A percentile compares a stretch with the other conserved stretches of the same genome.
phyloP scores from a whole-genome alignment of 2,113 vertebrate species.

The Oxyura jamaicensis region DNA sequence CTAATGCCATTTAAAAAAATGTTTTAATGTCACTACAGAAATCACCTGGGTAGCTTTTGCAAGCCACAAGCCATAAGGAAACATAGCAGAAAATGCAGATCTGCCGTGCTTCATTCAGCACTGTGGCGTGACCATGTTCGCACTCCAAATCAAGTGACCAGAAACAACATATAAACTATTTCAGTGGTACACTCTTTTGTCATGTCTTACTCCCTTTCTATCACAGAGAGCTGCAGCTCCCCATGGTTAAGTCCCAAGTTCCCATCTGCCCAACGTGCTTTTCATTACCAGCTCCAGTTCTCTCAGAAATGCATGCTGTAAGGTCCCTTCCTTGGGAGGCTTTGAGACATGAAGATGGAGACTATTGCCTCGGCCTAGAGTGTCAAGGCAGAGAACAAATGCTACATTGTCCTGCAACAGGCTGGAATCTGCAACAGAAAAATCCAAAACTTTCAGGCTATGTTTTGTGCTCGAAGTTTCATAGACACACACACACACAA shows the following conservation, averaged over 20 bases:
- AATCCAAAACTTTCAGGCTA: neutral
- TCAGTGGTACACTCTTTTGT: neutral
- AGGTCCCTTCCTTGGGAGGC: slow-evolving; percentile 93
- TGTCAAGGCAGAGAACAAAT: slow-evolving; percentile 96
- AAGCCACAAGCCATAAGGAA: neutral
- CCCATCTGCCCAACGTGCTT: neutral
- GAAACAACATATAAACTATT: neutral
- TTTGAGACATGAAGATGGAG: slow-evolving; percentile 96
- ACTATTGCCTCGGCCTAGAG: slow-evolving; percentile 86
- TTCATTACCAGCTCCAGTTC: slow-evolving; percentile 89
- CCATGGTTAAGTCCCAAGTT: neutral
- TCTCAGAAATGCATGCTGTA: slow-evolving; percentile 88
- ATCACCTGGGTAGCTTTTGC: neutral
- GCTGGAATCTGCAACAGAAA: slow-evolving; percentile 87
- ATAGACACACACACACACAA: neutral
- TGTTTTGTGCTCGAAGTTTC: neutral
- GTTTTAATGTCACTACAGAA: neutral
- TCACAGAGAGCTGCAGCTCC: neutral
- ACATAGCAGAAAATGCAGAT: neutral
- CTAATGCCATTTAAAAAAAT: neutral
- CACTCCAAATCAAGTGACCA: neutral
- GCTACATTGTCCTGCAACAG: slow-evolving; percentile 98
- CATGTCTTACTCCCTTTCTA: neutral
- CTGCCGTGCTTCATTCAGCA: neutral
- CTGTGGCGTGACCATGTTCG: neutral